Conservation (phyloP, 35 echinoderm and acorn worm species). For the Holothuria glaberrima region DNA sequence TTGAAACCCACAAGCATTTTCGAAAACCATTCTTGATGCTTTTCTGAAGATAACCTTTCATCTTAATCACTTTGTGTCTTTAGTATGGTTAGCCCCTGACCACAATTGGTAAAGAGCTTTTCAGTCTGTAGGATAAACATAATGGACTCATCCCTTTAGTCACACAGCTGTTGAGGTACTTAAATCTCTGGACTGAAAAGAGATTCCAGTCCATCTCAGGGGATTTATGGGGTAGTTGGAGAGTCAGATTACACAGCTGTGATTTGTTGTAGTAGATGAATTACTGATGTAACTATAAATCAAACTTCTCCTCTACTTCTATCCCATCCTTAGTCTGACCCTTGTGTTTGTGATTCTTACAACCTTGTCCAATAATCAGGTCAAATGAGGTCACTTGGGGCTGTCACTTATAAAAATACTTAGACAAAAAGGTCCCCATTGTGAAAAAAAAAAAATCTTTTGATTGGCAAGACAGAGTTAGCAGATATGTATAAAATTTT, state of each 20-base stretch:
- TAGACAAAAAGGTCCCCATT: too few species aligned
- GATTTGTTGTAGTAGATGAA: constrained; percentile 39
- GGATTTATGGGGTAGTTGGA: constrained; percentile 31
- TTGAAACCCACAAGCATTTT: constrained; percentile 37
- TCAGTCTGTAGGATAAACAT: constrained; percentile 32
- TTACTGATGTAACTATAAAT: constrained; percentile 42
- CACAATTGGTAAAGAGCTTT: constrained; percentile 44
- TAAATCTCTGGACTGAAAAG: not conserved
- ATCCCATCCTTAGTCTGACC: not conserved
- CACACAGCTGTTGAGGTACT: constrained; percentile 39
- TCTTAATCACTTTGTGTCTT: constrained; percentile 43
- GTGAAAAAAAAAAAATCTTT: too few species aligned
- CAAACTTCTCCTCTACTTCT: not conserved
- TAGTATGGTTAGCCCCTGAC: constrained; percentile 21
- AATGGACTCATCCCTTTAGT: constrained; percentile 7
- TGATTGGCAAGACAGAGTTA: too few species aligned
- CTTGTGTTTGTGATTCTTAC: constrained; percentile 3
- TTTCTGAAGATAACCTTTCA: constrained; percentile 31
- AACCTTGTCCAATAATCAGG: constrained; percentile 38
- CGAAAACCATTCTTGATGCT: constrained; percentile 26
- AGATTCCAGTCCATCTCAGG: constrained; percentile 37
- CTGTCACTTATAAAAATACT: not conserved
- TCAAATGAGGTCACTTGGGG: constrained; percentile 35
- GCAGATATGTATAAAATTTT: too few species aligned
- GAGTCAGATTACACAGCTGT: constrained; percentile 23